These are phyloP conservation scores for Etia nguti DNA, from an alignment of 2,113 vertebrate genomes.

Conservation along the genomic window DNA sequence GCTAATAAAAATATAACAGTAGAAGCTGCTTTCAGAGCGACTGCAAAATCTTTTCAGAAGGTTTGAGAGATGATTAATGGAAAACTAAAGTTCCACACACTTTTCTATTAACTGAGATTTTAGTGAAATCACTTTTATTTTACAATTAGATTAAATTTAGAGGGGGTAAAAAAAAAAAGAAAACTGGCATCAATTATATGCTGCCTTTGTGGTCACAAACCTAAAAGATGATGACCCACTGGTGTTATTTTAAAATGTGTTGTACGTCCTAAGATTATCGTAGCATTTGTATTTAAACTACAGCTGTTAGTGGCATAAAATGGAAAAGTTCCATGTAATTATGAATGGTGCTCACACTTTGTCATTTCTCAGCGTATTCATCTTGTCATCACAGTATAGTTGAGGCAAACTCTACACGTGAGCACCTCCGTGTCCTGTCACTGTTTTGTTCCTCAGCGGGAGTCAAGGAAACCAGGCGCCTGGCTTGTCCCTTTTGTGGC, in stretches of 20 bases:
- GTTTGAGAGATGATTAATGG: neutral
- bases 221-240: neutral
- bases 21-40: neutral
- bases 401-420: neutral
- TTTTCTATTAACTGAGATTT: neutral
- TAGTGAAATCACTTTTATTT: neutral
- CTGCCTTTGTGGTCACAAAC: neutral
- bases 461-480: neutral
- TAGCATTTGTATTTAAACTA: neutral
- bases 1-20: neutral
- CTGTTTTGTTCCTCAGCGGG: conserved; percentile 13
- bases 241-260: neutral
- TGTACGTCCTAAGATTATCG: neutral
- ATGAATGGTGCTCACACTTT: neutral
- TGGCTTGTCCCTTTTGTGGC: conserved; percentile 24
- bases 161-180: no score
- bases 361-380: neutral
- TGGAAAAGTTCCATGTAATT: neutral
- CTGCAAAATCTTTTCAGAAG: neutral
- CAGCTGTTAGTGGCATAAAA: neutral
- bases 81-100: neutral
- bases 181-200: neutral
- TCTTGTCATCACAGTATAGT: neutral
- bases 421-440: neutral
- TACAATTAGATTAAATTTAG: no score